Base-by-base conservation (phyloP, 2,797 vertebrate genomes). In the Hemitrygon akajei region DNA sequence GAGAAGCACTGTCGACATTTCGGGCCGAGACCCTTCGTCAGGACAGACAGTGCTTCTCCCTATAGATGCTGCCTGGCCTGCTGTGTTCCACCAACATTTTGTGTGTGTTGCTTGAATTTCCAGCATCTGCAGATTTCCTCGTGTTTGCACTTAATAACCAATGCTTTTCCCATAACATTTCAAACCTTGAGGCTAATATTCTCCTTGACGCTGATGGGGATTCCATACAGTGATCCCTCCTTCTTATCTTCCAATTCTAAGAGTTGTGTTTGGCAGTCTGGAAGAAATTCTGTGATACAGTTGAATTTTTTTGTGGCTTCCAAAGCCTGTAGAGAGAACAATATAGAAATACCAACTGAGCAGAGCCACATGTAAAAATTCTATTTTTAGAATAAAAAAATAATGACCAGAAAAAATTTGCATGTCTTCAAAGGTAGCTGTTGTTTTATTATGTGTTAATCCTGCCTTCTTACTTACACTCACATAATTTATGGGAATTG, bases 171-270 rank as follows among this genome's bases (percentile, higher is more conserved):
- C 58, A 87, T 12, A 1, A 25, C 37, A 0, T 10, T 22, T 16
- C 40, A 89, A 95, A 98, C 98, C 98, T 97, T 96, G 94, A 95
- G 97, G 58, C 94, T 63, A 2, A 96, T 20, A 77, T 97, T 96
- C 3, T 98, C 98, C 95, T 98, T 98, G 94, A 98, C 97, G 95
- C 98, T 98, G 93, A 98, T 84, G 30, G 98, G 98, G 91, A 98
- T 95, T 0, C 98, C 98, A 0, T 97, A 98, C 60, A 98, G 96
- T 91, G 97, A 96, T 30, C 98, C 97, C 0, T 93, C 94, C 94
- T 95, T 97, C 84, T 95, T 94, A 34, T 95, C 95, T 77, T 94
- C 95, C 0, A 95, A 0, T 2, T 95, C 95, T 95, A 94, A 95
- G 63, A 98, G 66, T 93, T 97, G 97, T 10, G 94, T 95, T 93